These are phyloP conservation scores for Scomber colias DNA, from an alignment of 2,113 vertebrate species.

Conservation along the genomic window DNA sequence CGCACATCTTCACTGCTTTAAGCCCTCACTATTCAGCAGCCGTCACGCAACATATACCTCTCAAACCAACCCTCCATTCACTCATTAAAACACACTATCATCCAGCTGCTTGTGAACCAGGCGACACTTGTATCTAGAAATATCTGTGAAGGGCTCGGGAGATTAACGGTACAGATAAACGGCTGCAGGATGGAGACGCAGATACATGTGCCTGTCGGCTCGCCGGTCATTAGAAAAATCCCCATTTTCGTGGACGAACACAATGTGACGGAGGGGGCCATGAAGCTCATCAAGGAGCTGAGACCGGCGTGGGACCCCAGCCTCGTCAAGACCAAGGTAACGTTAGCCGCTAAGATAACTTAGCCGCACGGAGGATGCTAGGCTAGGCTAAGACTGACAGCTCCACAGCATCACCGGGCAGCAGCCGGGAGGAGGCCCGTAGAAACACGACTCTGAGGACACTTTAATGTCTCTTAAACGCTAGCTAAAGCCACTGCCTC, in stretches of 20 bases:
- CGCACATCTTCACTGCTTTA: conserved; percentile 9
- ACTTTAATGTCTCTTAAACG: accelerated
- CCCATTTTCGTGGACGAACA: conserved; percentile 91
- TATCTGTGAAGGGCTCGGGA: conserved; percentile 47
- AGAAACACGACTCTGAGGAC: background rate
- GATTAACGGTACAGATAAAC: conserved; percentile 47
- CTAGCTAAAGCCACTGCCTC: accelerated
- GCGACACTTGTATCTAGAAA: conserved; percentile 21
- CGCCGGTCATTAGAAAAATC: conserved; percentile 86
- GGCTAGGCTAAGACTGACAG: conserved; percentile 59
- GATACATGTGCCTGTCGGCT: conserved; percentile 84
- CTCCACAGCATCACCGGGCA: conserved; percentile 44
- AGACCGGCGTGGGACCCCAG: conserved; percentile 90
- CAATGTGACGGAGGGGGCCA: conserved; percentile 89
- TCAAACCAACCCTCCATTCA: background rate
- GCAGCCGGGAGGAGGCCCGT: conserved; percentile 14
- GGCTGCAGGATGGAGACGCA: conserved; percentile 84
- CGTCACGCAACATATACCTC: background rate
- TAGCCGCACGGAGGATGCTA: conserved; percentile 43
- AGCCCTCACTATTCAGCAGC: background rate
- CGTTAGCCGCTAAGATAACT: conserved; percentile 50
- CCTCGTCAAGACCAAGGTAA: conserved; percentile 92
- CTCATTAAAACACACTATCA: background rate
- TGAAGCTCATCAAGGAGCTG: conserved; percentile 91
- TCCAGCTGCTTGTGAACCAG: background rate